phyloP scores from a whole-genome alignment of 2,113 vertebrate genomes.

The Rhea americana region DNA sequence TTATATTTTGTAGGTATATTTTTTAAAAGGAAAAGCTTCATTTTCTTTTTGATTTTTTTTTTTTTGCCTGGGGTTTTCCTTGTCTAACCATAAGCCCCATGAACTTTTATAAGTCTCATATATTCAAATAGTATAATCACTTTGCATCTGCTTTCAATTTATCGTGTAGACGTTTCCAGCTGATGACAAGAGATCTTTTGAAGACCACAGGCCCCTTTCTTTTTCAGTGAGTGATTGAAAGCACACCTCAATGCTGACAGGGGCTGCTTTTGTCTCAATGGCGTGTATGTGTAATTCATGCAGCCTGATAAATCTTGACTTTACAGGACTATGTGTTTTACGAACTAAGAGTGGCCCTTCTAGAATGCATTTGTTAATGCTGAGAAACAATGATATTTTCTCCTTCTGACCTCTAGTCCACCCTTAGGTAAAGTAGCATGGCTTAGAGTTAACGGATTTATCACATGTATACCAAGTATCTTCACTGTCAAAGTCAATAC shows the following conservation, averaged over 20 bases:
- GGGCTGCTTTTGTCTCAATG: constrained; percentile 12
- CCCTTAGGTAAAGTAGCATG: not conserved
- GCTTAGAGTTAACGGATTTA: not conserved
- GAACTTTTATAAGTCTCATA: not conserved
- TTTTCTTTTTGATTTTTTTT: not conserved
- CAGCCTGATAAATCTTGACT: constrained; percentile 44
- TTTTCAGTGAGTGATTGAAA: constrained; percentile 19
- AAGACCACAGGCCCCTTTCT: not conserved
- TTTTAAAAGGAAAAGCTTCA: not conserved
- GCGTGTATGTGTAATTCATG: constrained; percentile 27
- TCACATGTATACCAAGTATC: constrained; percentile 7
- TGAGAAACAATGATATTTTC: not conserved
- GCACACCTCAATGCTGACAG: not conserved
- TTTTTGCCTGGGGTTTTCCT: not conserved
- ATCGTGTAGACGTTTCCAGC: not conserved
- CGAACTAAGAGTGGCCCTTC: not conserved
- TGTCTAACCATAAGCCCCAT: not conserved
- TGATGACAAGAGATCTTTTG: constrained; percentile 19
- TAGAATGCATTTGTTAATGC: constrained; percentile 15
- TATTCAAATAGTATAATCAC: not conserved
- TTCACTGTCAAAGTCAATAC: not conserved
- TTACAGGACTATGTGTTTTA: constrained; percentile 36
- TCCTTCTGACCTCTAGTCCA: constrained; percentile 9
- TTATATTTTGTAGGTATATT: not conserved
- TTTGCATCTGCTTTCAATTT: constrained; percentile 6